These are phyloP conservation scores for Taenioides sp. DNA, from an alignment of 2,797 vertebrate species.

Conservation along the genomic window DNA sequence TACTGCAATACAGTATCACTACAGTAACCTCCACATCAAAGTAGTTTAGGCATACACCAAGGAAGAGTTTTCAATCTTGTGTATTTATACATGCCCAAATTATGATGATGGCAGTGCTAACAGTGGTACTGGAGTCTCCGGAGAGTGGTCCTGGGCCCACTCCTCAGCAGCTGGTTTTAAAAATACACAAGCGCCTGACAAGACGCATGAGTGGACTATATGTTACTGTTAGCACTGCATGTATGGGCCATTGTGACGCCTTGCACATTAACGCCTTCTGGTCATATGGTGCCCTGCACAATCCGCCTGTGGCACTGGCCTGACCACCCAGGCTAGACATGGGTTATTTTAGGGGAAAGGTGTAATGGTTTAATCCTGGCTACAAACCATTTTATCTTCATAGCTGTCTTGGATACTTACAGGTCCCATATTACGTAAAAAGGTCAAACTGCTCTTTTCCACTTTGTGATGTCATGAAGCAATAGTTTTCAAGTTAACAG, in stretches of 20 bases:
- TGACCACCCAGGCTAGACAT: slow-evolving; percentile 10
- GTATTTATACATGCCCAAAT: neutral
- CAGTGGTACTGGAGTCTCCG: neutral
- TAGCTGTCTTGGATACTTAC: too few relatives aligned
- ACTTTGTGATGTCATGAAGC: too few relatives aligned
- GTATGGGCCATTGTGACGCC: slow-evolving; percentile 51
- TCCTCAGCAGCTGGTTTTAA: slow-evolving; percentile 39
- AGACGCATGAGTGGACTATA: slow-evolving; percentile 58
- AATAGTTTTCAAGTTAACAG: too few relatives aligned
- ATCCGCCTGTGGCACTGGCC: neutral
- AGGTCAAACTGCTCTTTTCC: too few relatives aligned
- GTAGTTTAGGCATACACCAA: neutral
- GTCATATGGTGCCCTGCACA: neutral
- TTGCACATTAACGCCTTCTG: slow-evolving; percentile 53
- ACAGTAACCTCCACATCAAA: neutral
- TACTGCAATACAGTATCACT: neutral
- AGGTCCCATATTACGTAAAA: too few relatives aligned
- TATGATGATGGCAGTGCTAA: neutral
- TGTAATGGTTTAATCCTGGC: neutral
- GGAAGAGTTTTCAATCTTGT: neutral
- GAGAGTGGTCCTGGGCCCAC: slow-evolving; percentile 1
- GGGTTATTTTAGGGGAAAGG: neutral
- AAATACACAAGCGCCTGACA: slow-evolving; percentile 59
- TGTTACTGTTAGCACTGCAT: slow-evolving; percentile 45
- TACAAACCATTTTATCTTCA: neutral